Evolutionary conservation across 2,888 invertebrate species (phyloP), one percentile per base, ranked within the genome.

Genomic region (Drosophila macrospina): DNA sequence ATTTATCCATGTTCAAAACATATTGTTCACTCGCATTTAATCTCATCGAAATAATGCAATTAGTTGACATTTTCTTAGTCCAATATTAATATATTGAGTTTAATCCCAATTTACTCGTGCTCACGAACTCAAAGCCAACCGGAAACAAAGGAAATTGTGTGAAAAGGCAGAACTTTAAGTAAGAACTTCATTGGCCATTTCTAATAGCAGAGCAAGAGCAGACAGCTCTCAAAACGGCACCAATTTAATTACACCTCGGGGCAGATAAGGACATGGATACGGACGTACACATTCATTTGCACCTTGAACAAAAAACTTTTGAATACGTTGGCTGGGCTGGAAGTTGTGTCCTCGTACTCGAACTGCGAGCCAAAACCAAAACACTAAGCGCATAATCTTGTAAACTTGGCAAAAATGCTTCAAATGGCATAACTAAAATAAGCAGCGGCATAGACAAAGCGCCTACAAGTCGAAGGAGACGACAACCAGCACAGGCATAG

Each of bases 401-500:
- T 85, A 80, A 88, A 82, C 85, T 83, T 85, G 79, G 85, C 87
- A 72, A 79, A 85, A 83, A 83, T 85, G 67, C 83, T 73, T 68
- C 51, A 79, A 85, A 87, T 87, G 75, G 81, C 84, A 86, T 88
- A 88, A 88, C 86, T 85, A 88, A 82, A 88, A 80, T 83, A 85
- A 83, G 83, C 81, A 80, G 67, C 48, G 64, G 62, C 74, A 75
- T 61, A 74, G 73, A 76, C 80, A 76, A 71, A 77, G 66, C 55
- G 47, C 37, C 54, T 36, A 42, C 39, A 37, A 39, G 39, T 28
- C 37, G 55, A 26, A 32, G 26, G 28, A 24, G 42, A 48, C 32
- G 37, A 56, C 63, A 36, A 39, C 30, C 16, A 59, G n/a, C 11
- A 5, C 30, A 39, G 24, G 10, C 28, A 3, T 8, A 36, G 26